phyloP scores from a whole-genome alignment of 1,140 invertebrate genomes.

The Lepidurus arcticus region DNA sequence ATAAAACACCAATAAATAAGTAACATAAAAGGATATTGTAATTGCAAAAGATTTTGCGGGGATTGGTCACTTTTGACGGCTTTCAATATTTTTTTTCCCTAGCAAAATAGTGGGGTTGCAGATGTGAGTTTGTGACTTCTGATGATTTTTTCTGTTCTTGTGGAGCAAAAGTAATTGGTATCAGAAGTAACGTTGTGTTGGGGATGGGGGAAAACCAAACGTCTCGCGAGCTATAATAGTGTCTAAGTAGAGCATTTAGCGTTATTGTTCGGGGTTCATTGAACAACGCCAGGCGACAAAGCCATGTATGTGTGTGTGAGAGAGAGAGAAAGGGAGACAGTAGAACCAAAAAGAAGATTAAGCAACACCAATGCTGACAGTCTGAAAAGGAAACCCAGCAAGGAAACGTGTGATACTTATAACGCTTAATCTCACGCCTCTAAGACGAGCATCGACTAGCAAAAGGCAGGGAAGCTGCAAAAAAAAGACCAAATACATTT shows the following conservation, averaged over 20 bases:
- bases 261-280: slow-evolving; percentile 10
- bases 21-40: too few relatives aligned
- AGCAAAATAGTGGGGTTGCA: too few relatives aligned
- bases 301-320: background rate
- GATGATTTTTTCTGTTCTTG: too few relatives aligned
- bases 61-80: too few relatives aligned
- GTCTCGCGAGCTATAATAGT: background rate
- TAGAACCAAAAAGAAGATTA: background rate
- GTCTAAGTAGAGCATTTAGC: slow-evolving; percentile 15
- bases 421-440: slow-evolving; percentile 1
- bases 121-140: too few relatives aligned
- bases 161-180: background rate
- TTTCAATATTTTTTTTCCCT: too few relatives aligned
- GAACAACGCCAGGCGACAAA: slow-evolving; percentile 12
- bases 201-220: background rate
- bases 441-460: slow-evolving; percentile 24
- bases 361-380: background rate
- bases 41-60: too few relatives aligned
- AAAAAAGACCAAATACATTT: background rate
- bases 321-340: background rate
- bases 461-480: background rate
- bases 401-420: slow-evolving; percentile 17
- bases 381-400: background rate
- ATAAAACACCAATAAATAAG: background rate
- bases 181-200: background rate